Base-by-base conservation (phyloP, 2,797 vertebrate genomes). In the Eleutherodactylus coqui region DNA sequence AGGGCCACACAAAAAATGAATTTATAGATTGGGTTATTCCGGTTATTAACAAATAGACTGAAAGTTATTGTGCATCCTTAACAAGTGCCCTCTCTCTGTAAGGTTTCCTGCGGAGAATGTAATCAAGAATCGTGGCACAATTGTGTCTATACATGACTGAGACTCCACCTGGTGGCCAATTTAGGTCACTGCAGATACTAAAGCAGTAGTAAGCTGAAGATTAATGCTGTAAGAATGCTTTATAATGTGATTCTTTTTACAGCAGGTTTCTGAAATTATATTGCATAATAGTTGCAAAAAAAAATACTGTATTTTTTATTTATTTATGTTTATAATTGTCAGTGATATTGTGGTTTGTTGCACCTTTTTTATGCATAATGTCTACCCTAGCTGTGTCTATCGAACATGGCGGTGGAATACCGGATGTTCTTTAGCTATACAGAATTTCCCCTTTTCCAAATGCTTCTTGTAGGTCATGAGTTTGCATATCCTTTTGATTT, bases 11-110 rank as follows among this genome's bases (percentile, higher is more conserved):
- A 64, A 27, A 62, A 80, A 82, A 69, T 17, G 32, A 32, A 69
- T 70, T 82, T 82, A 41, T 82, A 82, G 24, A 82, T 82, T 72
- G 49, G 41, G 72, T 82, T 81, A 51, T 49, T 67, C 62, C 64
- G 29, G 47, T 81, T 69, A 49, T 47, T 47, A 49, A 75, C 29
- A 60, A 55, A 38, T 78, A 78, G 53, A 78, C 36, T 78, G 19
- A 78, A 78, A 78, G 76, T 60, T 78, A 58, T 78, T 6, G 21
- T 58, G 76, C 51, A 60, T 78, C 76, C 24, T 78, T 58, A 78
- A 58, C 34, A 78, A 78, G 55, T 73, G 76, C 27, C 55, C 51
- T 78, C 76, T 78, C 75, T 78, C 29, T 58, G 55, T 58, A 78
- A n/a, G 19, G 53, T 58, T 78, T 77, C 75, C 53, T 78, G 75